Conservation (phyloP, 2,113 vertebrate species). For the Ictalurus furcatus region DNA sequence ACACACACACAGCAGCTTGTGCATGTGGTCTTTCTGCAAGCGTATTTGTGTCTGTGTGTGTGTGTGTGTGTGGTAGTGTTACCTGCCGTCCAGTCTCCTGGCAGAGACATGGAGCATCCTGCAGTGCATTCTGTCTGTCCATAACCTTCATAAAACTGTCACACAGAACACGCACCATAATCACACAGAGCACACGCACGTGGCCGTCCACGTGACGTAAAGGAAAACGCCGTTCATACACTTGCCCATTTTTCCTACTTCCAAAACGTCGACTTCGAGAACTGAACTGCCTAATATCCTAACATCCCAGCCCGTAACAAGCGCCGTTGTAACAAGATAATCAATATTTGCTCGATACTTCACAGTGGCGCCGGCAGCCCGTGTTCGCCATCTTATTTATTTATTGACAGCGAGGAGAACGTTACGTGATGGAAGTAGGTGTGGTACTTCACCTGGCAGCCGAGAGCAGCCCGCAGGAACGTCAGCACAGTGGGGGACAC, state of each 20-base stretch:
- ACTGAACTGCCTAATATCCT: no score
- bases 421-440: background rate
- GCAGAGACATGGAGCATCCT: constrained; percentile 84
- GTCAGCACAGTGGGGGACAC: constrained; percentile 91
- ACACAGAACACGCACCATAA: constrained; percentile 1
- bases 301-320: no score
- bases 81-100: constrained; percentile 97
- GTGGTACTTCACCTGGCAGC: constrained; percentile 81
- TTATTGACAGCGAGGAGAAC: background rate
- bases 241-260: no score
- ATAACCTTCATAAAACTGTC: constrained; percentile 97
- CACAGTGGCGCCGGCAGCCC: background rate
- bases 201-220: no score
- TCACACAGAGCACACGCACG: background rate
- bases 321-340: no score
- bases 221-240: no score
- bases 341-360: background rate
- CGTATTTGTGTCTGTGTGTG: no score
- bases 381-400: background rate
- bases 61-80: constrained; percentile 16
- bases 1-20: background rate
- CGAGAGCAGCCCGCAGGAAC: constrained; percentile 88
- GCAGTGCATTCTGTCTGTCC: constrained; percentile 97
- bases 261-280: no score
- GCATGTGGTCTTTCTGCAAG: background rate